Evolutionary conservation across 2,113 vertebrate genomes (phyloP).

Genomic region (Podarcis muralis): DNA sequence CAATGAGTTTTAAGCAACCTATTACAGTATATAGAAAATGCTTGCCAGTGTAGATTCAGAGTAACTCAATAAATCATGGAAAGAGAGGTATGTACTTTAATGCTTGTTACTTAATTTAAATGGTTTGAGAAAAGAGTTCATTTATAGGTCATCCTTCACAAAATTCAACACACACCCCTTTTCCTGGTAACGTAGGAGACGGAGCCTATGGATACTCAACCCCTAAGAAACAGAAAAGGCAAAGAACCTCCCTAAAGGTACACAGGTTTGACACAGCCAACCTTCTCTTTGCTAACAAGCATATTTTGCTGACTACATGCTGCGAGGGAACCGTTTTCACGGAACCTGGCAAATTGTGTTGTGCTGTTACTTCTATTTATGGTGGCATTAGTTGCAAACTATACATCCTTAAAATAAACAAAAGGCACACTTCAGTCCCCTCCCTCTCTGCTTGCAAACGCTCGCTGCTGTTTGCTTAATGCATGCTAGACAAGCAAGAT

Average conservation of each 20-base stretch:
- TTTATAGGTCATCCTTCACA: background rate
- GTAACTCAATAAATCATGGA: background rate
- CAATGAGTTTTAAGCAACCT: background rate
- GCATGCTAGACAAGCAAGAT: background rate
- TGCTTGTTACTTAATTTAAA: background rate
- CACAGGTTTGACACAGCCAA: background rate
- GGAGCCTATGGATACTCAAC: background rate
- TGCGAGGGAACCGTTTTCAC: background rate
- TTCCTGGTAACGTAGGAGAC: too few species aligned
- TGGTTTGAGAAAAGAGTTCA: background rate
- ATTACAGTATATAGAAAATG: background rate
- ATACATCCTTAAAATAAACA: background rate
- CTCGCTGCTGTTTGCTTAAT: background rate
- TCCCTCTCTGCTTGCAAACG: background rate
- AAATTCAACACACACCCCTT: background rate
- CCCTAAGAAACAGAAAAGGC: background rate
- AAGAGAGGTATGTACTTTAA: background rate
- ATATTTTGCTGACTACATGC: conserved; percentile 1
- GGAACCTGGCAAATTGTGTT: background rate
- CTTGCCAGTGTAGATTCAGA: too few species aligned
- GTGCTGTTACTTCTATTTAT: background rate
- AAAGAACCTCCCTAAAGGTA: background rate
- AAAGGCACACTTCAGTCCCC: background rate
- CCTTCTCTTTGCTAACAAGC: background rate
- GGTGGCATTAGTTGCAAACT: background rate